Conservation (phyloP, 2,888 invertebrate species). For the Strigamia transsilvanica region DNA sequence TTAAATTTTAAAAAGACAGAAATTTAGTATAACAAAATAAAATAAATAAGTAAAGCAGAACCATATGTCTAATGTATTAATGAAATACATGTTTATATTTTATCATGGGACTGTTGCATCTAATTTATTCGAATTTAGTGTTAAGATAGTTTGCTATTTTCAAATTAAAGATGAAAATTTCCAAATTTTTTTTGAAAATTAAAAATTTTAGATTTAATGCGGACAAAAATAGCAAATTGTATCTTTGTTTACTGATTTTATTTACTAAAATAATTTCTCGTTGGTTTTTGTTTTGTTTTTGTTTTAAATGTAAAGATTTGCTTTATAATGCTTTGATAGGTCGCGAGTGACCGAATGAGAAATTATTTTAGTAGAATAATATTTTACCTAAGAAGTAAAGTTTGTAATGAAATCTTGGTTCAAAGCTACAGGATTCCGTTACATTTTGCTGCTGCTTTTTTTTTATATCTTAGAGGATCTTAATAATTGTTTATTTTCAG, state of each 20-base stretch:
- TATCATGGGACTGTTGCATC: background rate
- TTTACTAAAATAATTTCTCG: background rate
- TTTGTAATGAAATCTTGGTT: slow-evolving; percentile 8
- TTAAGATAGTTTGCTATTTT: slow-evolving; percentile 3
- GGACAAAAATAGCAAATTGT: background rate
- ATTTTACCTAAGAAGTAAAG: background rate
- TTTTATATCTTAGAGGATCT: background rate
- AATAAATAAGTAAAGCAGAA: background rate
- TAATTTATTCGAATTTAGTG: background rate
- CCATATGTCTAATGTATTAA: background rate
- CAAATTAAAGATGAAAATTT: background rate
- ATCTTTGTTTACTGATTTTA: background rate
- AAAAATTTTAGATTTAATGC: background rate
- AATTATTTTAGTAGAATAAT: slow-evolving; percentile 2
- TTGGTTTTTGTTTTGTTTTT: background rate
- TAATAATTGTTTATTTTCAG: background rate
- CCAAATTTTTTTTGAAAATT: background rate
- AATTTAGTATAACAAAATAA: background rate
- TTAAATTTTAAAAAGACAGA: background rate
- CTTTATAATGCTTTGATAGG: no score
- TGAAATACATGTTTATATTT: background rate
- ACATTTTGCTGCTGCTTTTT: slow-evolving; percentile 2
- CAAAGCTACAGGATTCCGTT: background rate
- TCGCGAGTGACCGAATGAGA: background rate
- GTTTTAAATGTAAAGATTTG: background rate